Conservation (phyloP, 2,797 vertebrate species). For the Crenuchus spilurus region DNA sequence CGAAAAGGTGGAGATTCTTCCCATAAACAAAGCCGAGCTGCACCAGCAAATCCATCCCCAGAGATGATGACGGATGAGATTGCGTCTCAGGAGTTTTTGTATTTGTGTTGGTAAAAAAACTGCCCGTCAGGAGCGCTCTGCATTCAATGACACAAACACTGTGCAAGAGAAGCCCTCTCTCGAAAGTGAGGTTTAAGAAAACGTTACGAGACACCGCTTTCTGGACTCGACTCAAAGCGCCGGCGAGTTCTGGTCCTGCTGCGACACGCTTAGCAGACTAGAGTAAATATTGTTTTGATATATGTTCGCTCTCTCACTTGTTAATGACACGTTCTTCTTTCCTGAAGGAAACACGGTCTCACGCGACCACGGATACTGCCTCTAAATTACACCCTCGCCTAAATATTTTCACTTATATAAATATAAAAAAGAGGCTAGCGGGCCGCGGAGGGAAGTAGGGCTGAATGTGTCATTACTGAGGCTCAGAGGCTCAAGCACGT, state of each 20-base stretch:
- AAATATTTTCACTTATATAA: conserved; percentile 62
- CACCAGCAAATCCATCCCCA: neutral
- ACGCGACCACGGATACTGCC: conserved; percentile 52
- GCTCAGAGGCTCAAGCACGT: neutral
- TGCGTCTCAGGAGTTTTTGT: conserved; percentile 6
- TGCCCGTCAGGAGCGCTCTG: neutral
- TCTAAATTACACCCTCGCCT: conserved; percentile 63
- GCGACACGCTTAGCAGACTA: conserved; percentile 67
- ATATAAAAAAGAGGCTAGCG: conserved; percentile 28
- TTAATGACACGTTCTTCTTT: conserved; percentile 73
- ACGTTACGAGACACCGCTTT: neutral
- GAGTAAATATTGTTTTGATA: conserved; percentile 72
- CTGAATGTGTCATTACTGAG: conserved; percentile 21
- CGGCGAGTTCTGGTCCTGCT: conserved; percentile 59
- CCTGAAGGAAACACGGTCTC: conserved; percentile 67
- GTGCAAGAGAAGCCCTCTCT: neutral
- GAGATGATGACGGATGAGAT: neutral
- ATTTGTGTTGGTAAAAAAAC: neutral
- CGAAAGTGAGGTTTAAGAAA: conserved; percentile 7
- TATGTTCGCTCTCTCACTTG: conserved; percentile 39
- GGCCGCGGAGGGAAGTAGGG: neutral
- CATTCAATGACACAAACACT: neutral
- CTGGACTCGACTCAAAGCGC: neutral
- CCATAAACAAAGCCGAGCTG: neutral
- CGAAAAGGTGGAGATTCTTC: neutral